Evolutionary conservation across 2,797 vertebrate species (phyloP).

Genomic region (Manis pentadactyla): DNA sequence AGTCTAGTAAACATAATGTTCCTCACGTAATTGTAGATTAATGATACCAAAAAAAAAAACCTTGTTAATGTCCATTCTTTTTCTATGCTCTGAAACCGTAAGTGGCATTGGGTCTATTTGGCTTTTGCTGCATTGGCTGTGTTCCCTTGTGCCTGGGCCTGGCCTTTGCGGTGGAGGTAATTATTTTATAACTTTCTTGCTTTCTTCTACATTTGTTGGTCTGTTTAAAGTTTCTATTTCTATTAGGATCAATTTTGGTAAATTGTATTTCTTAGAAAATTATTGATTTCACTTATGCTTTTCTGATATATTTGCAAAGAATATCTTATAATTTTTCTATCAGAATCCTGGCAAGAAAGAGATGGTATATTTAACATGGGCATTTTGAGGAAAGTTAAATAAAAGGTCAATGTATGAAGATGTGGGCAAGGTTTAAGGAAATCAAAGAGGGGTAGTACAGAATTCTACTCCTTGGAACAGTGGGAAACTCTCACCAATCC

Average conservation of each 20-base stretch:
- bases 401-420: background rate
- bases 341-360: slow-evolving; percentile 16
- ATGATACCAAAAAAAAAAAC: background rate
- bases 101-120: background rate
- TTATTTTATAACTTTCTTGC: background rate
- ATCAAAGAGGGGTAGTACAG: background rate
- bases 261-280: slow-evolving; percentile 26
- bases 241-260: background rate
- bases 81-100: background rate
- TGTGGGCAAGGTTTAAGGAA: background rate
- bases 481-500: background rate
- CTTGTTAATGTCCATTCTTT: background rate
- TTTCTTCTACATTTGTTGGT: slow-evolving; percentile 16
- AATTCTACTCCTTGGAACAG: background rate
- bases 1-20: too few species aligned
- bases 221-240: background rate
- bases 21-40: too few species aligned
- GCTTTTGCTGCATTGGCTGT: background rate
- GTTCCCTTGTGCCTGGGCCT: background rate
- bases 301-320: background rate
- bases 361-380: background rate
- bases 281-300: background rate
- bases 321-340: background rate
- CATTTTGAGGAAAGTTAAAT: background rate
- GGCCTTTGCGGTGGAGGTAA: background rate